Evolutionary conservation across 2,888 invertebrate genomes (phyloP).

Genomic region (Emmelina monodactyla): DNA sequence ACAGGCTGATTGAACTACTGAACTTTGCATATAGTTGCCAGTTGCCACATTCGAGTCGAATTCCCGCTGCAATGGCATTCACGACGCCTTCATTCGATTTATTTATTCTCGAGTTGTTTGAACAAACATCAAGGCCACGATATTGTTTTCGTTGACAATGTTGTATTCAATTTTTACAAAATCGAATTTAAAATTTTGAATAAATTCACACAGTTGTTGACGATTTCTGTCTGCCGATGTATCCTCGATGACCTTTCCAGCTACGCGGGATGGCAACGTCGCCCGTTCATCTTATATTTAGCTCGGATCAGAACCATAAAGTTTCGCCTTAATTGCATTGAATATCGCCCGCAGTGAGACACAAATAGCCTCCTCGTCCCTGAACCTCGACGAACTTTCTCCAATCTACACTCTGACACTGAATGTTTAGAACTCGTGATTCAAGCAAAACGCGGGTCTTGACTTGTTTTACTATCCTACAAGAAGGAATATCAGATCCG

Average conservation of each 20-base stretch:
- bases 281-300: slow-evolving; percentile 44
- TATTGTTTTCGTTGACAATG: too few species aligned
- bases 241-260: neutral
- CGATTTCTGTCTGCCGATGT: too few species aligned
- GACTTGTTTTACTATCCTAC: too few species aligned
- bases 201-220: too few species aligned
- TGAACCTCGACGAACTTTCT: slow-evolving; percentile 62
- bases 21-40: slow-evolving; percentile 44
- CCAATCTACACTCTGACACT: slow-evolving; percentile 26
- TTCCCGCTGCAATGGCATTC: slow-evolving; percentile 28
- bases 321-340: slow-evolving; percentile 62
- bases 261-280: slow-evolving; percentile 32
- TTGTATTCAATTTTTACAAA: too few species aligned
- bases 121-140: too few species aligned
- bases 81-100: slow-evolving; percentile 1
- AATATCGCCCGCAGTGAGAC: slow-evolving; percentile 56
- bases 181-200: too few species aligned
- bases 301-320: slow-evolving; percentile 38
- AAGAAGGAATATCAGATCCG: too few species aligned
- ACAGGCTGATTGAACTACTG: slow-evolving; percentile 46
- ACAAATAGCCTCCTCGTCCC: slow-evolving; percentile 57
- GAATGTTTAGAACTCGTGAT: too few species aligned
- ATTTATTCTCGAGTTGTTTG: too few species aligned
- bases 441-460: too few species aligned
- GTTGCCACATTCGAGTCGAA: slow-evolving; percentile 36